Conservation (phyloP, 2,797 vertebrate species). For the Fistularia commersonii region DNA sequence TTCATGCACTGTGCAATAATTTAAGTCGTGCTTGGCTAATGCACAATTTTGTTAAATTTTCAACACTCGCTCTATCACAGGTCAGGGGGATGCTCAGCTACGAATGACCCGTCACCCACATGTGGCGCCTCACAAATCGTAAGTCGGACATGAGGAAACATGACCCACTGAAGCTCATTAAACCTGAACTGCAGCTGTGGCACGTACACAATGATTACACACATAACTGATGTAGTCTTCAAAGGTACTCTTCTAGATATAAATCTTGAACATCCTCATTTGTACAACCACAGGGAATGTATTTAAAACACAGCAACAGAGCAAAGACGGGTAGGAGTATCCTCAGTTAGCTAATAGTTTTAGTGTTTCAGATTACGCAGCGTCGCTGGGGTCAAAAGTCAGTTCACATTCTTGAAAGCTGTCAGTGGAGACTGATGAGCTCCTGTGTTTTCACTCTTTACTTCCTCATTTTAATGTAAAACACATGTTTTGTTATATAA, state of each 20-base stretch:
- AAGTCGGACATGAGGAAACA: constrained; percentile 66
- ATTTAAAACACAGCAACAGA: not conserved
- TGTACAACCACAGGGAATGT: constrained; percentile 6
- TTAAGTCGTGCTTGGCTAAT: not conserved
- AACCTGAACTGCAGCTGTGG: constrained; percentile 24
- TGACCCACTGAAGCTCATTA: constrained; percentile 43
- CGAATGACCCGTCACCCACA: constrained; percentile 67
- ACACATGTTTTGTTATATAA: constrained; percentile 45
- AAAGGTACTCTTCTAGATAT: constrained; percentile 1
- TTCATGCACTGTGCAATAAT: not conserved
- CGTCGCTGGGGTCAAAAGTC: constrained; percentile 56
- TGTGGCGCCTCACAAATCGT: constrained; percentile 82
- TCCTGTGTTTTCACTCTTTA: constrained; percentile 49
- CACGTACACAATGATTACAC: constrained; percentile 4
- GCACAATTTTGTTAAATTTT: constrained; percentile 5
- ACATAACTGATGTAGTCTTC: not conserved
- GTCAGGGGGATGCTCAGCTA: constrained; percentile 59
- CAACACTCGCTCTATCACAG: constrained; percentile 33
- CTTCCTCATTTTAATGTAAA: constrained; percentile 55
- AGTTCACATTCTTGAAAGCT: constrained; percentile 45
- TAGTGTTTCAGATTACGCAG: constrained; percentile 34
- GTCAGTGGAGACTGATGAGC: constrained; percentile 51
- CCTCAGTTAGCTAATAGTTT: constrained; percentile 17
- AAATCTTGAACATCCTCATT: constrained; percentile 8
- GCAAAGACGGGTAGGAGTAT: constrained; percentile 3